Evolutionary conservation across 2,113 vertebrate genomes (phyloP).

Genomic region (Hypanus sabinus): DNA sequence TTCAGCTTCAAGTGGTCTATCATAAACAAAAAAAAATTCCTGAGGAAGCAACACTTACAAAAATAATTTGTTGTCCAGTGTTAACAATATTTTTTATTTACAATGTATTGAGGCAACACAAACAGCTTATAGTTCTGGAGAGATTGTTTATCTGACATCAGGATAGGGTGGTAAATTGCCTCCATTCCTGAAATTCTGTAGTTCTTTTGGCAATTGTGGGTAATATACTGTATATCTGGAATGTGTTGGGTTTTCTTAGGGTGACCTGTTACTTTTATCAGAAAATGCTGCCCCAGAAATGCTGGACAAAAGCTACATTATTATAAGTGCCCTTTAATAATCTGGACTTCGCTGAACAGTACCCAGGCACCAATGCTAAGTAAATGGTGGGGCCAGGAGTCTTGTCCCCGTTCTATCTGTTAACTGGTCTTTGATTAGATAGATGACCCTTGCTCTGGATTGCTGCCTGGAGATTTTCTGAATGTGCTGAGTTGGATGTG

Average conservation of each 20-base stretch:
- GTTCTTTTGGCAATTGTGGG: not conserved
- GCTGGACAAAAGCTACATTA: not conserved
- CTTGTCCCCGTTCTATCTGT: too few species aligned
- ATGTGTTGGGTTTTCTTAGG: not conserved
- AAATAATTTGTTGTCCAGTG: too few species aligned
- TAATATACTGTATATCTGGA: not conserved
- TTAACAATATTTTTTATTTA: too few species aligned
- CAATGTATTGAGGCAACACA: not conserved
- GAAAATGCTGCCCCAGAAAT: not conserved
- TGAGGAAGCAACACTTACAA: too few species aligned
- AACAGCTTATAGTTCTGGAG: not conserved
- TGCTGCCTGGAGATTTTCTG: too few species aligned
- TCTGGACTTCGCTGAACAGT: not conserved
- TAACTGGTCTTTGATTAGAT: too few species aligned
- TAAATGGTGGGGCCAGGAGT: not conserved
- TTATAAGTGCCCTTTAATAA: too few species aligned
- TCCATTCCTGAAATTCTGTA: not conserved
- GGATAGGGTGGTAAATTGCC: not conserved
- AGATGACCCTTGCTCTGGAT: too few species aligned
- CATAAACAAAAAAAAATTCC: too few species aligned
- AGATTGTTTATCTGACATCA: conserved; percentile 23
- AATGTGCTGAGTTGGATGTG: too few species aligned
- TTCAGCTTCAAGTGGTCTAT: too few species aligned
- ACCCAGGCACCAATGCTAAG: not conserved
- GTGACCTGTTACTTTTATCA: not conserved